Conservation (phyloP, 1,140 invertebrate genomes). For the Drosophila jambulina region DNA sequence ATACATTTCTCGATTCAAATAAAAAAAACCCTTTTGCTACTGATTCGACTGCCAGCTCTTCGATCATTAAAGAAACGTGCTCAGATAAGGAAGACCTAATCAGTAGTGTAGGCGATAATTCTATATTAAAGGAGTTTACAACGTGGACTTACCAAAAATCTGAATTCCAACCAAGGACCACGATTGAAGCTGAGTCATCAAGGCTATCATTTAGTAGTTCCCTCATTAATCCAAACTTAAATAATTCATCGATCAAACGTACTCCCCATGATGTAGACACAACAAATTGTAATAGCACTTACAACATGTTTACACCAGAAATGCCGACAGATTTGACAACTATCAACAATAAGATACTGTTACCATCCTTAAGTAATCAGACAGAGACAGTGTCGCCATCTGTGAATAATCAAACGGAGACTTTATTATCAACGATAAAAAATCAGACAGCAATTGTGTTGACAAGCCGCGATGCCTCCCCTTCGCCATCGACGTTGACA, state of each 20-base stretch:
- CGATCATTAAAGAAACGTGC: conserved; percentile 11
- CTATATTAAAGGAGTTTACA: conserved; percentile 10
- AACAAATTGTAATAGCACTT: conserved; percentile 21
- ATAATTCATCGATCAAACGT: conserved; percentile 12
- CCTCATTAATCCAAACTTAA: conserved; percentile 18
- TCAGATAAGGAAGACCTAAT: background rate
- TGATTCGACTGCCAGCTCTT: conserved; percentile 12
- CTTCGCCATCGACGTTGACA: conserved; percentile 23
- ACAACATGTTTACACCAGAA: conserved; percentile 57
- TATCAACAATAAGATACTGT: background rate
- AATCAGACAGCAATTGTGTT: conserved; percentile 7
- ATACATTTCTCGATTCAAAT: conserved; percentile 50
- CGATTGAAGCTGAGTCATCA: conserved; percentile 1
- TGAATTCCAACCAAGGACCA: background rate
- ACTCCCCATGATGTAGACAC: conserved; percentile 30
- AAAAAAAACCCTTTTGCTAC: conserved; percentile 1
- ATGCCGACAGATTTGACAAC: conserved; percentile 5
- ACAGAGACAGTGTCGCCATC: conserved; percentile 1
- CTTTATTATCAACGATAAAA: conserved; percentile 3
- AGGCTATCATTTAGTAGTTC: background rate
- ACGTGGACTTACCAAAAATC: conserved; percentile 33
- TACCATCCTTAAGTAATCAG: background rate
- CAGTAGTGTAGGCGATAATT: background rate
- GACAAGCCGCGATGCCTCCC: conserved; percentile 23
- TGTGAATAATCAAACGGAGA: conserved; percentile 9